Base-by-base conservation (phyloP, 2,888 invertebrate genomes). In the Prosopocoilus inquinatus region DNA sequence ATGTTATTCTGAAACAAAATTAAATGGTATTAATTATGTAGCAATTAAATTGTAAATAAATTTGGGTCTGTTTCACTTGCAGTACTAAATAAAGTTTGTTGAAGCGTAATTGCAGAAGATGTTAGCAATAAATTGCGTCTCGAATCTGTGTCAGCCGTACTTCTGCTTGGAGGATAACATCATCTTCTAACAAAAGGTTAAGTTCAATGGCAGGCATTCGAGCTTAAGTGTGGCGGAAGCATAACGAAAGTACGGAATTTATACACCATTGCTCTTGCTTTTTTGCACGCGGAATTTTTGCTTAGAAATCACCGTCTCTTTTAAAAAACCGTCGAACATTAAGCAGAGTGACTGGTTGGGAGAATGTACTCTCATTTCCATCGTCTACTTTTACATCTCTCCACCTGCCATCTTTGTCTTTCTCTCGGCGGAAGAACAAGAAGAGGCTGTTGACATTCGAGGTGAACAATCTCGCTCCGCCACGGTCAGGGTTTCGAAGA, bases 401-500 rank as follows among this genome's bases (percentile, higher is more conserved):
- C 38, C 36, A 32, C 36, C 36, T 7, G 13, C 3, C 12, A 11
- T 34, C 34, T 43, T 3, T 12, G 39, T 20, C 33, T 28, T 13
- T 28, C 50, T 50, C 34, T 48, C 34, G 16, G 34, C 36, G 8
- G 16, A 34, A 15, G 41, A 28, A 13, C 12, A 43, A 12, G 47
- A 51, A 46, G 16, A 12, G 28, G 28, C 33, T 28, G 13, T 33
- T 34, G 39, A 43, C 47, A 28, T 36, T 44, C 32, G 48, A 13
- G 38, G 55, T 20, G 16, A 32, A 34, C 46, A 52, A 36, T 41
- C 16, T 15, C 41, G 41, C 9, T 13, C 12, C 46, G 50, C 57
- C 57, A 61, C 55, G 61, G 59, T 62, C 61, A 62, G 57, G 57
- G 59, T 53, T 60, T 50, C 60, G 62, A 70, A 64, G 70, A 71